phyloP scores from a whole-genome alignment of 2,113 vertebrate genomes.

The Corydoras maculifer region DNA sequence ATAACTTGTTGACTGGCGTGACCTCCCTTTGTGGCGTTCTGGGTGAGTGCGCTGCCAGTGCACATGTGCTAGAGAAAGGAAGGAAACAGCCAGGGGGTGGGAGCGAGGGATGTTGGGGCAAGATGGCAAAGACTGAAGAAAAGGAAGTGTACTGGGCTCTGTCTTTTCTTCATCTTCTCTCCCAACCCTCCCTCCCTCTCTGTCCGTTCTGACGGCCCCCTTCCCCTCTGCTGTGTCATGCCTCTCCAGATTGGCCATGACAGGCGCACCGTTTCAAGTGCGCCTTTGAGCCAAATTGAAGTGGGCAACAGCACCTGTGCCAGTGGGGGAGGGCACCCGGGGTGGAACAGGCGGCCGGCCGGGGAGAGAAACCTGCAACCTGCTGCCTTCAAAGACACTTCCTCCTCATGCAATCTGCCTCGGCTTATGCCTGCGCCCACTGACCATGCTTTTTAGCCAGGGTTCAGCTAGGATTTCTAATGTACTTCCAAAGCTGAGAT shows the following conservation, averaged over 20 bases:
- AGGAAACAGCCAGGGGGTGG: conserved; percentile 42
- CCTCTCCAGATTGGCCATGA: conserved; percentile 60
- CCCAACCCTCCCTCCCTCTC: conserved; percentile 13
- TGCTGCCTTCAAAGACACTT: conserved; percentile 62
- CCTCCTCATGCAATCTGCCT: conserved; percentile 56
- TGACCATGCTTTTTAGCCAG: conserved; percentile 23
- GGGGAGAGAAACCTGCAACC: conserved; percentile 52
- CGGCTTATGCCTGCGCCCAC: conserved; percentile 13
- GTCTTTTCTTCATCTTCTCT: conserved; percentile 37
- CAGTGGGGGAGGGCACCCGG: conserved; percentile 48
- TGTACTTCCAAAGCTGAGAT: no score
- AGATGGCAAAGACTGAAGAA: conserved; percentile 18
- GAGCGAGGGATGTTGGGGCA: conserved; percentile 2
- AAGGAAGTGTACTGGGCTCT: conserved; percentile 32
- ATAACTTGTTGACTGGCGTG: conserved; percentile 54
- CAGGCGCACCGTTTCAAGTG: conserved; percentile 65
- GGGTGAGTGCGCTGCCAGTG: conserved; percentile 35
- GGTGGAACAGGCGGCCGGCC: conserved; percentile 27
- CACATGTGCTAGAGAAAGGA: conserved; percentile 50
- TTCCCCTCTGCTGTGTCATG: conserved; percentile 50
- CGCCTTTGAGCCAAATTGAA: conserved; percentile 69
- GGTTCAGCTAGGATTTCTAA: conserved; percentile 15
- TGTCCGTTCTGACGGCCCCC: conserved; percentile 26
- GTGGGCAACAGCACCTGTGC: conserved; percentile 69
- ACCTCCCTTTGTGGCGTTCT: conserved; percentile 51